Evolutionary conservation across 2,113 vertebrate species (phyloP).

Genomic region (Erythrolamprus reginae): DNA sequence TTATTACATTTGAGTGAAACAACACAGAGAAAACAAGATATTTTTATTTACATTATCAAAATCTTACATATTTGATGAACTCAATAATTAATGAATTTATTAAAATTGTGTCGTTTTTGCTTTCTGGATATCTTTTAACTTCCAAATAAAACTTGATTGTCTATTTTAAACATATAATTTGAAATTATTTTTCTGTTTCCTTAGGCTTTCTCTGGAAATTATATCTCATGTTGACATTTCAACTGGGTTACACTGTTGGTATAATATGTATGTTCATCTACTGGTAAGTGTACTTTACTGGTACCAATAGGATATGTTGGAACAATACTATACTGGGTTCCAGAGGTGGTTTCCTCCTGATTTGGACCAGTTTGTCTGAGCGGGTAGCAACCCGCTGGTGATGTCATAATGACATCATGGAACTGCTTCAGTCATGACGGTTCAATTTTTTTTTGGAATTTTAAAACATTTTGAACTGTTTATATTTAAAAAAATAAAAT

Average conservation of each 20-base stretch:
- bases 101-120: background rate
- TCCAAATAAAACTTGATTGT: background rate
- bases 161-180: background rate
- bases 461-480: no score
- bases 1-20: background rate
- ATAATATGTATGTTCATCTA: slow-evolving; percentile 13
- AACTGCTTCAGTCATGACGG: no score
- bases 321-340: background rate
- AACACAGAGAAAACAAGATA: background rate
- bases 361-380: no score
- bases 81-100: background rate
- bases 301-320: background rate
- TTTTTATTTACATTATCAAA: background rate
- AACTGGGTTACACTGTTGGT: background rate
- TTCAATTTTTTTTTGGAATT: no score
- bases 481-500: no score
- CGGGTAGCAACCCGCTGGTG: no score
- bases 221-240: slow-evolving; percentile 6
- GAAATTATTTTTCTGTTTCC: background rate
- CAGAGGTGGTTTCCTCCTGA: no score
- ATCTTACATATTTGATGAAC: background rate
- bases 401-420: no score
- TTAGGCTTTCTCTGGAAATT: slow-evolving; percentile 1
- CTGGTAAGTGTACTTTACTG: background rate
- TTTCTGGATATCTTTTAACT: background rate